Percentiles rank a stretch among this genome's conserved stretches.
These are phyloP conservation scores for Dermolepida albohirtum DNA, from an alignment of 2,888 invertebrate genomes.

Conservation along the genomic window DNA sequence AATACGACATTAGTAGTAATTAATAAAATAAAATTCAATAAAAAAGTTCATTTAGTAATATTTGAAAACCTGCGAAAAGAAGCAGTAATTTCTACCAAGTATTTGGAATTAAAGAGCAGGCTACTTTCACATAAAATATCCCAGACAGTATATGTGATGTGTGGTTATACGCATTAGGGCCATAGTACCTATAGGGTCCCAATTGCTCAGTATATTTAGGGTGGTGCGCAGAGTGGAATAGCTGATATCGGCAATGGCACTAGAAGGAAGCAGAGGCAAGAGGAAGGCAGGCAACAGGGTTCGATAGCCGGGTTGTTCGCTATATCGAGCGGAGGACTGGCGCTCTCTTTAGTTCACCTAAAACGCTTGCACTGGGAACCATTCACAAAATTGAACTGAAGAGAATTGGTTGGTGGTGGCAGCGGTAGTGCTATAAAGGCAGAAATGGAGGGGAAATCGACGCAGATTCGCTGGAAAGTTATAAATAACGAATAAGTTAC, in stretches of 20 bases:
- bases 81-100: too few species aligned
- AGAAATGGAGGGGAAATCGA: constrained; percentile 5
- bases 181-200: too few species aligned
- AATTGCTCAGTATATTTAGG: constrained; percentile 7
- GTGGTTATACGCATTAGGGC: too few species aligned
- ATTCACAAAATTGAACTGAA: constrained; percentile 47
- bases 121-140: too few species aligned
- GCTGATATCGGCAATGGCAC: constrained; percentile 9
- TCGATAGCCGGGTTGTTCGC: constrained; percentile 48
- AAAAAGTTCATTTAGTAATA: too few species aligned
- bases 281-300: constrained; percentile 40
- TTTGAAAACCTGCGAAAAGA: too few species aligned
- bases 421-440: not conserved
- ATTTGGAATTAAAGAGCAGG: too few species aligned
- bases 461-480: constrained; percentile 22
- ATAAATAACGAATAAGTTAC: constrained; percentile 12
- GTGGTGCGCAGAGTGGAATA: constrained; percentile 23
- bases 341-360: constrained; percentile 43
- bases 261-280: constrained; percentile 10
- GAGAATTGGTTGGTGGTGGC: not conserved
- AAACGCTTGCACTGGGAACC: constrained; percentile 42
- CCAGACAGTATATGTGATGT: too few species aligned
- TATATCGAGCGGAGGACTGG: constrained; percentile 46
- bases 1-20: too few species aligned
- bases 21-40: too few species aligned